Evolutionary conservation across 2,888 invertebrate genomes (phyloP).

Genomic region (Eristalis pertinax): DNA sequence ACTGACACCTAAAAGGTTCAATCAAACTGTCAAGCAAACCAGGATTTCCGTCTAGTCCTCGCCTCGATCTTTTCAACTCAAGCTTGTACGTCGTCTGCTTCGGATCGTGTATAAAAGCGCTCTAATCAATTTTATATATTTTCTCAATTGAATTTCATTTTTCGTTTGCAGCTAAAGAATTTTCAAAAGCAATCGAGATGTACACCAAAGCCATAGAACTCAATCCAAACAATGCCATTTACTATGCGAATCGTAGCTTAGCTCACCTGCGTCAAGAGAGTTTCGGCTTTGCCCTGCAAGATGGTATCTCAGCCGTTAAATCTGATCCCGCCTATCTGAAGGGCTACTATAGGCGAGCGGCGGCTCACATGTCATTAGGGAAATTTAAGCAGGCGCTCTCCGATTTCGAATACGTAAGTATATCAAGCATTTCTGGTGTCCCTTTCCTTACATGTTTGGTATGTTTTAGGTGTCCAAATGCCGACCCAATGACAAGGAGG

Average conservation of each 20-base stretch:
- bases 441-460: background rate
- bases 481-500: slow-evolving; percentile 96
- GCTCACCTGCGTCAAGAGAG: slow-evolving; percentile 96
- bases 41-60: too few species aligned
- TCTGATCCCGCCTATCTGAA: slow-evolving; percentile 95
- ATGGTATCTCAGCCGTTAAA: slow-evolving; percentile 95
- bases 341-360: slow-evolving; percentile 98
- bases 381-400: slow-evolving; percentile 97
- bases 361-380: slow-evolving; percentile 98
- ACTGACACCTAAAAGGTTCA: too few species aligned
- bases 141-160: background rate
- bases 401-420: slow-evolving; percentile 96
- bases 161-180: slow-evolving; percentile 91
- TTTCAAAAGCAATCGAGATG: slow-evolving; percentile 92
- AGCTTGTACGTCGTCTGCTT: too few species aligned
- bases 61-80: too few species aligned
- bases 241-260: slow-evolving; percentile 97
- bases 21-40: too few species aligned
- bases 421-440: background rate
- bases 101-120: too few species aligned
- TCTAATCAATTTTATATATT: too few species aligned
- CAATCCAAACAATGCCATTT: slow-evolving; percentile 92
- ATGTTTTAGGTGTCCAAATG: slow-evolving; percentile 90
- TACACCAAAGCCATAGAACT: slow-evolving; percentile 94
- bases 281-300: slow-evolving; percentile 95